Percentiles rank a stretch among this genome's conserved stretches.
Evolutionary conservation across 2,888 invertebrate species (phyloP).

Genomic region (Argyresthia albistria): DNA sequence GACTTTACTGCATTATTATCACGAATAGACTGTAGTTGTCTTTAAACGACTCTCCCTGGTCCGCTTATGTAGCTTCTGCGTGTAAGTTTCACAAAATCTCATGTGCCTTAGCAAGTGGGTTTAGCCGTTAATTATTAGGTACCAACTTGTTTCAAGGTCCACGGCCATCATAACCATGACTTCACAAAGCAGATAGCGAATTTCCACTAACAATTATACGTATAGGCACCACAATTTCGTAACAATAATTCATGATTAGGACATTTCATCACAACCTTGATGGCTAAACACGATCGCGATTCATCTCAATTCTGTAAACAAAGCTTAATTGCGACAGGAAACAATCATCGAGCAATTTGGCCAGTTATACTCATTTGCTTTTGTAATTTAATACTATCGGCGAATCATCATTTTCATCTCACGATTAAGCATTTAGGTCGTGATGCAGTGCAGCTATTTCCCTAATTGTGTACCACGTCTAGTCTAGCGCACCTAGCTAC

Average conservation of each 20-base stretch:
- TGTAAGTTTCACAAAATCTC: too few species aligned
- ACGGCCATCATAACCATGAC: too few species aligned
- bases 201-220: too few species aligned
- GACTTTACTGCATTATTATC: too few species aligned
- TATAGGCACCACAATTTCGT: not conserved
- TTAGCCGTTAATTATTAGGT: too few species aligned
- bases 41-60: too few species aligned
- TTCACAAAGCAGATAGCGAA: too few species aligned
- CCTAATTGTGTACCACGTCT: slow-evolving; percentile 30
- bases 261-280: slow-evolving; percentile 28
- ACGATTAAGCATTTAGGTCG: slow-evolving; percentile 60
- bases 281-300: slow-evolving; percentile 29
- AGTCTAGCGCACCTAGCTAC: slow-evolving; percentile 11
- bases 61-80: too few species aligned
- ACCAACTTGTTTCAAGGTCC: too few species aligned
- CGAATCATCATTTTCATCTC: slow-evolving; percentile 54
- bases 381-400: slow-evolving; percentile 16
- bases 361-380: slow-evolving; percentile 54
- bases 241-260: not conserved
- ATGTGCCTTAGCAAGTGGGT: too few species aligned
- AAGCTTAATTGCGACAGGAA: slow-evolving; percentile 50
- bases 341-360: slow-evolving; percentile 50
- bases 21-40: too few species aligned
- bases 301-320: slow-evolving; percentile 31
- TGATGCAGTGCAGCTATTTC: slow-evolving; percentile 41